A percentile compares a stretch with the other conserved stretches of the same genome.
phyloP scores from a whole-genome alignment of 2,888 invertebrate species.

The Hofmannophila pseudospretella region DNA sequence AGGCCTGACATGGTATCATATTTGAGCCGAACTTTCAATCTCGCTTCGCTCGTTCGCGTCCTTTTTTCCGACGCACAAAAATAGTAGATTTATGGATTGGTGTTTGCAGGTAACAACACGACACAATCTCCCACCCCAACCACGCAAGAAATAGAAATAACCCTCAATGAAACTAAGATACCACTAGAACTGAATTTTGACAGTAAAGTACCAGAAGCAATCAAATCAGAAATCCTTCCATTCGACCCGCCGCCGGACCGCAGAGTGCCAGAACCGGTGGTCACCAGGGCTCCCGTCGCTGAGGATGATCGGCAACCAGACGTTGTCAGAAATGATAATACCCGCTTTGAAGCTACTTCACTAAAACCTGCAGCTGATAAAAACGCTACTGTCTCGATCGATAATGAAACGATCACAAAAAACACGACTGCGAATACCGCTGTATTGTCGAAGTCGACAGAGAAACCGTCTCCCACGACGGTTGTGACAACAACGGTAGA shows the following conservation, averaged over 20 bases:
- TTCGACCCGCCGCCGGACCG: constrained; percentile 10
- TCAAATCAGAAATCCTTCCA: constrained; percentile 10
- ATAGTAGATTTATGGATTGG: too few species aligned
- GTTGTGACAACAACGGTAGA: constrained; percentile 33
- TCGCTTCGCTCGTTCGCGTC: too few species aligned
- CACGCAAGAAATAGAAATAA: constrained; percentile 18
- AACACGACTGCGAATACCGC: neutral
- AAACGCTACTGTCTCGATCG: neutral
- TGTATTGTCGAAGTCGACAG: neutral
- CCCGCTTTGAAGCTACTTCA: too few species aligned
- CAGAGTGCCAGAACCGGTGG: constrained; percentile 2
- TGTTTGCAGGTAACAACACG: constrained; percentile 43
- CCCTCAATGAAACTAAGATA: constrained; percentile 10
- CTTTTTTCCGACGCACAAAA: too few species aligned
- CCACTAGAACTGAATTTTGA: too few species aligned
- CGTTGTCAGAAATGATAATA: neutral
- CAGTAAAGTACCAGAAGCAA: constrained; percentile 11
- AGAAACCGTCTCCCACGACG: neutral
- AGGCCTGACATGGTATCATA: too few species aligned
- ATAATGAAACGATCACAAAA: neutral
- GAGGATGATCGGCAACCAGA: neutral
- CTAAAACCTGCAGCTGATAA: neutral
- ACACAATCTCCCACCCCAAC: constrained; percentile 20
- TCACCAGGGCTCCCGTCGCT: neutral
- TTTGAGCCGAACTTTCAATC: too few species aligned